Conservation (phyloP, 2,888 invertebrate genomes). For the Lottia gigantea region DNA sequence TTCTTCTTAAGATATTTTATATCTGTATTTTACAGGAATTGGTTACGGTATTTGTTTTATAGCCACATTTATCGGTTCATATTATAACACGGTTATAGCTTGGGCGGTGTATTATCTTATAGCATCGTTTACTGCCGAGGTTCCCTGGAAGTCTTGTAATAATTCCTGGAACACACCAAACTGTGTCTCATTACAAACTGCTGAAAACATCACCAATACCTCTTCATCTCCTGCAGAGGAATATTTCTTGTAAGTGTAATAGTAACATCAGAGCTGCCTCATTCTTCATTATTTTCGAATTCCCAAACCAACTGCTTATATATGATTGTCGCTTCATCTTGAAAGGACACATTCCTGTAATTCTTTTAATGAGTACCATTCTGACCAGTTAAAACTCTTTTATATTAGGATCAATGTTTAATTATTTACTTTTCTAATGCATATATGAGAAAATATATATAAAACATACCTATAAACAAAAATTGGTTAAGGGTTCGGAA, state of each 20-base stretch:
- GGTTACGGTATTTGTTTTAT: constrained; percentile 93
- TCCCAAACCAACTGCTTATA: too few species aligned
- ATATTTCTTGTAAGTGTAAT: constrained; percentile 53
- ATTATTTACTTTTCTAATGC: too few species aligned
- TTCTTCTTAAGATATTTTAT: not conserved
- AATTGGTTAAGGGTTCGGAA: too few species aligned
- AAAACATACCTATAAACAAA: too few species aligned
- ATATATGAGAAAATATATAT: too few species aligned
- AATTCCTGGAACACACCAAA: constrained; percentile 66
- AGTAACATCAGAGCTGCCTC: not conserved
- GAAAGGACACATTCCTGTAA: too few species aligned
- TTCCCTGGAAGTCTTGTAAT: constrained; percentile 68
- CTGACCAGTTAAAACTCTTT: too few species aligned
- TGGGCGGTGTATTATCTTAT: constrained; percentile 77
- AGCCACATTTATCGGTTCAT: constrained; percentile 79
- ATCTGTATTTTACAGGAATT: constrained; percentile 76
- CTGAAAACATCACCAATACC: constrained; percentile 43
- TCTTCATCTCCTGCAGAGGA: constrained; percentile 55
- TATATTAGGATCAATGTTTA: too few species aligned
- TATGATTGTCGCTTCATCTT: too few species aligned
- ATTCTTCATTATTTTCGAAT: too few species aligned
- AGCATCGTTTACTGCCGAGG: constrained; percentile 58
- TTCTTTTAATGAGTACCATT: too few species aligned
- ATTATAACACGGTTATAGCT: constrained; percentile 96
- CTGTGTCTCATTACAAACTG: constrained; percentile 72